Evolutionary conservation across 2,888 invertebrate species (phyloP), one percentile per base, ranked within the genome.

Genomic region (Dasypogon diadema): DNA sequence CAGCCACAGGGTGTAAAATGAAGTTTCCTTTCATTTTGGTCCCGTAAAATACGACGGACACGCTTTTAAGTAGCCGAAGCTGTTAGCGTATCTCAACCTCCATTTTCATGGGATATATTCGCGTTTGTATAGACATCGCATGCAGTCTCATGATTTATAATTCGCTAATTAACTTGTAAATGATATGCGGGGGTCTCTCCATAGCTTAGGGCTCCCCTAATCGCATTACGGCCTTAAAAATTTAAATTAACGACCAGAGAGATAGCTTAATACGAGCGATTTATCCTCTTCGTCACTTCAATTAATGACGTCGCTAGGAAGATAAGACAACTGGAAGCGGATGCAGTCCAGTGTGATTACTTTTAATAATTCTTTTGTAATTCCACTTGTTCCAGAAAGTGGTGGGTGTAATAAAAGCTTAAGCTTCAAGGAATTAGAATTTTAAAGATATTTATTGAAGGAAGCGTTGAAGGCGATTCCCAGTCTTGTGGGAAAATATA

Each of bases 101-200:
- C 30, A 30, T 5, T 30, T 37, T 8, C 37, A 6, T 48, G 2
- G n/a, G 48, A 48, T 48, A 2, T 16, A 16, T n/a, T 51, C 12
- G 21, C 16, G 51, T 2, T 18, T 16, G 6, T 8, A 12, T 16
- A 21, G 21, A 3, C 51, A 51, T 51, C 18, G 18, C 51, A 18
- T 51, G 51, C 51, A 51, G 18, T 51, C 51, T 51, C 60, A 21
- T 65, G 46, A 65, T 65, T 65, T 65, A 65, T 65, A 65, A 65
- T 65, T 65, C 48, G 21, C 46, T 65, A 65, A 65, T 65, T 65
- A 65, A 65, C 65, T 65, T 65, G 46, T 65, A 65, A 65, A 65
- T 65, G 65, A 65, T 46, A 65, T 65, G 65, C 65, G 24, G 48
- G 48, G 21, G 65, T 65, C 46, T 46, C 21, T 46, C 65, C 22